Evolutionary conservation across 2,797 vertebrate species (phyloP), one percentile per base, ranked within the genome.

Genomic region (Cyprinella venusta): DNA sequence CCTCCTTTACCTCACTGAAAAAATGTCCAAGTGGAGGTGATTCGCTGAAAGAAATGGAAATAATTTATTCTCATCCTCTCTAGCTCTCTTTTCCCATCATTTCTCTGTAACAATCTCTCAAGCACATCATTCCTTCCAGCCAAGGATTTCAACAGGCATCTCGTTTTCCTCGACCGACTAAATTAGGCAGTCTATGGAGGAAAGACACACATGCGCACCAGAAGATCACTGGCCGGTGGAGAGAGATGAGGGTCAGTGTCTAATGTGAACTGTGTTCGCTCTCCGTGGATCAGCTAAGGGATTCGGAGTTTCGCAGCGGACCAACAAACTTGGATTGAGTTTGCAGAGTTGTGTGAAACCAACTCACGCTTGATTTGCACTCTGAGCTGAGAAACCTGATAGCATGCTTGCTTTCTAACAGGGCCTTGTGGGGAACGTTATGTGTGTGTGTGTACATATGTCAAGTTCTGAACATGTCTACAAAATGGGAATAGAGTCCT

Each of bases 41-140:
- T 16, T 76, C 24, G 42, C 68, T 56, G 82, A 78, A 76, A 79
- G 52, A 79, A 81, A 61, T 36, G 21, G 72, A 86, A 88, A 89
- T 84, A 16, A 80, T 79, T 80, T 87, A 68, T 70, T 16, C 72
- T 48, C 76, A 70, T 71, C 21, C 72, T 26, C 78, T 91, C 87
- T 33, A 7, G n/a, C 77, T 36, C 78, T 91, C 87, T 24, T 15
- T 30, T 59, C 40, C 54, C 78, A 50, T 68, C 70, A 40, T 80
- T 80, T 74, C 42, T 63, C 52, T 52, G 52, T 68, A 76, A 74
- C 45, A 21, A 56, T 52, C 52, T 71, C 79, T 40, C 81, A 64
- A 78, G 82, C 82, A 71, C 19, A 50, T 78, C 21, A 52, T 71
- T 78, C 67, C 75, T 70, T 78, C 75, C 65, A 78, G 75, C 54